A percentile compares a stretch with the other conserved stretches of the same genome.
Evolutionary conservation across 2,797 vertebrate genomes (phyloP).

Genomic region (Sylvia borin): DNA sequence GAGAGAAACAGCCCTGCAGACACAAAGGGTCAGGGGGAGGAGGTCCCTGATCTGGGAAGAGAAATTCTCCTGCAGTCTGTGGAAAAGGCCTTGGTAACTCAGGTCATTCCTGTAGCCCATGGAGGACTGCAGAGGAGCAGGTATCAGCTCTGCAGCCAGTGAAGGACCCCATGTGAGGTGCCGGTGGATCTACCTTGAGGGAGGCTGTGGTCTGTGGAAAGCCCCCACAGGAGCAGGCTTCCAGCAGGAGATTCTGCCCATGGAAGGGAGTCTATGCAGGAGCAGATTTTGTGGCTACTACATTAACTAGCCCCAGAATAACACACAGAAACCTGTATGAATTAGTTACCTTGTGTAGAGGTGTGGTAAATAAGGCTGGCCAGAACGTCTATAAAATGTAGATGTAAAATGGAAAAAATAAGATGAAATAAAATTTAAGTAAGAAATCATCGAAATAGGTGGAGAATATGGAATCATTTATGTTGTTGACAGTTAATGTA

Average conservation of each 20-base stretch:
- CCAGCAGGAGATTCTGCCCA: neutral
- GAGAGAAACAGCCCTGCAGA: neutral
- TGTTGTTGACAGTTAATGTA: neutral
- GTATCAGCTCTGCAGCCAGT: neutral
- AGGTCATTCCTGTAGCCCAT: neutral
- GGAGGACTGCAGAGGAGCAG: neutral
- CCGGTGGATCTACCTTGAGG: neutral
- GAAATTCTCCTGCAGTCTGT: neutral
- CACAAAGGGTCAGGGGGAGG: neutral
- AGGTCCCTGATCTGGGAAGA: neutral
- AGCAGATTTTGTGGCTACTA: neutral
- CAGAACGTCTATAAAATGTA: neutral
- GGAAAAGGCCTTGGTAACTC: neutral
- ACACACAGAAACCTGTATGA: neutral
- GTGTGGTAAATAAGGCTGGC: neutral
- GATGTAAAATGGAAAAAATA: neutral
- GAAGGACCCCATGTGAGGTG: neutral
- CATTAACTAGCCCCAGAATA: neutral
- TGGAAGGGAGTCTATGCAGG: neutral
- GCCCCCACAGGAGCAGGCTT: neutral
- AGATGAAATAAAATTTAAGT: neutral
- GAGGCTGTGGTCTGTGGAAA: fast-evolving
- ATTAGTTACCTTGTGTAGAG: neutral
- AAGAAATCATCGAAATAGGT: neutral
- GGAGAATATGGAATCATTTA: neutral